Evolutionary conservation across 2,888 invertebrate species (phyloP).

Genomic region (Chydorus sphaericus): DNA sequence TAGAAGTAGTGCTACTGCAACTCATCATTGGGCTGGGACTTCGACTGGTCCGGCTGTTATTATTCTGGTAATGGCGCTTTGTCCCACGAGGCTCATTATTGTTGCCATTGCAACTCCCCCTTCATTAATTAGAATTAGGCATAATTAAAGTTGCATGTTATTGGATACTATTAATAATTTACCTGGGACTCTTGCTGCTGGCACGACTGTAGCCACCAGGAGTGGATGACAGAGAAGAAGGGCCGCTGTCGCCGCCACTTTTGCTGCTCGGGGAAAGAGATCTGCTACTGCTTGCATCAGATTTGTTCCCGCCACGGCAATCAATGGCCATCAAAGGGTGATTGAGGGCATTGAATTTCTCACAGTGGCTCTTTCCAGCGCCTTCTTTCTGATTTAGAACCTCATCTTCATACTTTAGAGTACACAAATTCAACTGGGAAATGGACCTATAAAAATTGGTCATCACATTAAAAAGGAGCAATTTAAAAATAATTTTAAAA

Average conservation of each 20-base stretch:
- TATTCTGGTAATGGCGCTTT: not conserved
- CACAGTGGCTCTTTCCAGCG: not conserved
- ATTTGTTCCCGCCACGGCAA: conserved; percentile 1
- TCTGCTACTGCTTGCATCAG: conserved; percentile 4
- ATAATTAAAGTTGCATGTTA: not conserved
- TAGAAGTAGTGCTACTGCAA: not conserved
- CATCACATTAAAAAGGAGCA: too few species aligned
- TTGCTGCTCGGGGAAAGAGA: conserved; percentile 3
- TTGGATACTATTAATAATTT: too few species aligned
- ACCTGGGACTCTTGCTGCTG: not conserved
- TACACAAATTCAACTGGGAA: not conserved
- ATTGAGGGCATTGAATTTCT: conserved; percentile 8
- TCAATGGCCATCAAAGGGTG: conserved; percentile 12
- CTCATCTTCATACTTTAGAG: not conserved
- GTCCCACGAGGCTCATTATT: not conserved
- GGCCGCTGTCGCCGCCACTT: not conserved
- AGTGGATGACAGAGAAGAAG: not conserved
- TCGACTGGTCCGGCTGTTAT: not conserved
- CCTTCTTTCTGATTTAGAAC: not conserved
- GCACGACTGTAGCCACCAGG: not conserved
- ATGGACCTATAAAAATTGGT: conserved; percentile 2
- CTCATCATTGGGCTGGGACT: not conserved
- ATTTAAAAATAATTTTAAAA: too few species aligned
- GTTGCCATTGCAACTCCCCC: not conserved
- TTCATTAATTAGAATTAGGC: not conserved